Evolutionary conservation across 2,113 vertebrate genomes (phyloP), one percentile per base, ranked within the genome.

Genomic region (Urocynchramus pylzowi): DNA sequence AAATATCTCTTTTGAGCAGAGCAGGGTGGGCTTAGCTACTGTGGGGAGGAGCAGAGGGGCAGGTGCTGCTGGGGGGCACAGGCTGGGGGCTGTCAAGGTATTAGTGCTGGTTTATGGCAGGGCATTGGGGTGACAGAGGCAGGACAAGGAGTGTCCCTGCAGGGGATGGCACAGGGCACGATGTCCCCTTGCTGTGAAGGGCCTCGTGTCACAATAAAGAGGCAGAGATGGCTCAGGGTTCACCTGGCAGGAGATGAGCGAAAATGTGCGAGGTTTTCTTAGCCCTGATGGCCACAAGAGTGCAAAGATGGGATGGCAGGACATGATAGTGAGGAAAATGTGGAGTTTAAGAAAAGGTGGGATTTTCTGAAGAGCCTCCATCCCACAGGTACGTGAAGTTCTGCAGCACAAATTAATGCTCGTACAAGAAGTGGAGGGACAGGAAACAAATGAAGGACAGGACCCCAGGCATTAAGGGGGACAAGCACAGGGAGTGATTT

Each of bases 11-110:
- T 87, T 47, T 41, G 88, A 94, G 73, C 50, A 53, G 87, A 44
- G 87, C 73, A 90, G 93, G 88, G 79, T 82, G 76, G 91, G 87
- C 87, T 93, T 95, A 95, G 81, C 52, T 88, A 57, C 77, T 41
- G 84, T 69, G 64, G 64, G 56, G 37, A 78, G 79, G 64, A 90
- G 90, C 42, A 80, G 20, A 56, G 65, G 63, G 75, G 90, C 57
- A 67, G 67, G 71, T 15, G 64, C 50, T 95, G 92, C 87, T 75
- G 81, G 57, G 53, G 50, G 64, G 11, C 7, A 2, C 75, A 15
- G 90, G 87, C 47, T 87, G 68, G 45, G 39, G 31, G 59, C 23
- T 80, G 26, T 7, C 47, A 6, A 6, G 2, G 2, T 28, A 47
- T 87, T 68, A 80, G 82, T 74, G 44, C 28, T 44, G 89, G 67